These are phyloP conservation scores for Pelecanus crispus DNA, from an alignment of 2,113 vertebrate species.

Conservation along the genomic window DNA sequence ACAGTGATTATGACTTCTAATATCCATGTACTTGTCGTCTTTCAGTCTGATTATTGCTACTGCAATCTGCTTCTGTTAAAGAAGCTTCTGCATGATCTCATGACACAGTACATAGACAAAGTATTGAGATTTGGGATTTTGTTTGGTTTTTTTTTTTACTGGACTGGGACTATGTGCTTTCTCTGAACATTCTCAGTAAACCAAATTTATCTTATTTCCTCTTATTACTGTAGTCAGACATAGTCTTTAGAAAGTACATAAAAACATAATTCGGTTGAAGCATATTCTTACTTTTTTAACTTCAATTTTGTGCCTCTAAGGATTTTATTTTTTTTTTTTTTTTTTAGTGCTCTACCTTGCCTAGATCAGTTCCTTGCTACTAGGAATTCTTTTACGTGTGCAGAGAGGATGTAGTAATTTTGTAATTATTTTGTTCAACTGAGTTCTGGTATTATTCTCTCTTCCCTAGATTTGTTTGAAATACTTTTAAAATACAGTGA, in stretches of 20 bases:
- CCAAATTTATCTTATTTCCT: not conserved
- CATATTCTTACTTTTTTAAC: not conserved
- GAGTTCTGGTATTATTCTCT: not conserved
- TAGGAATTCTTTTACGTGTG: not conserved
- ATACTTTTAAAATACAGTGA: not conserved
- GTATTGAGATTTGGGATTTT: not conserved
- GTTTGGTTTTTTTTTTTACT: not conserved
- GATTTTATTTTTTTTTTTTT: not conserved
- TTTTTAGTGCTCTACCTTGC: not conserved
- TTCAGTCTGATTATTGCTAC: not conserved
- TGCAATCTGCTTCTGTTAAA: not conserved
- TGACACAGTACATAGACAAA: fast-evolving
- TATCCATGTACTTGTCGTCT: fast-evolving
- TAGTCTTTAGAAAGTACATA: not conserved
- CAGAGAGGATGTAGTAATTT: not conserved
- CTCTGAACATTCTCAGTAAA: not conserved
- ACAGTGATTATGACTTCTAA: not conserved
- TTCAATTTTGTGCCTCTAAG: not conserved
- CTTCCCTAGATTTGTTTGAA: not conserved
- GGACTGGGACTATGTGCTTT: not conserved
- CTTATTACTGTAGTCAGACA: not conserved
- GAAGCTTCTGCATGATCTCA: not conserved
- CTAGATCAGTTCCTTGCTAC: not conserved
- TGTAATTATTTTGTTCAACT: not conserved
- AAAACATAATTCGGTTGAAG: not conserved